Evolutionary conservation across 2,797 vertebrate genomes (phyloP).

Genomic region (Bucorvus abyssinicus): DNA sequence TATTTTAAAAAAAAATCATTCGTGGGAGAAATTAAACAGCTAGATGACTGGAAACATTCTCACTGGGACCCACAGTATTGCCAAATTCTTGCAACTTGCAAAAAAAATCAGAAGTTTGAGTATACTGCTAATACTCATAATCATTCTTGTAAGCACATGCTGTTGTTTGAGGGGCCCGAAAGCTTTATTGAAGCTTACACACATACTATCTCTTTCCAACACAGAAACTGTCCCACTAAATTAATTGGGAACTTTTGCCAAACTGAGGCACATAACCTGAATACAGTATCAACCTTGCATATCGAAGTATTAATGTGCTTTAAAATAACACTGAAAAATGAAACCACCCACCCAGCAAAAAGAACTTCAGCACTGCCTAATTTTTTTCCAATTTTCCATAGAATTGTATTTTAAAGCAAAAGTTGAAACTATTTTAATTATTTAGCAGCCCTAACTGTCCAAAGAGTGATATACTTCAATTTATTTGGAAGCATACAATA

Average conservation of each 20-base stretch:
- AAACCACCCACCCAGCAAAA: accelerated
- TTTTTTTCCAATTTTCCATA: not conserved
- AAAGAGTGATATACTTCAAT: not conserved
- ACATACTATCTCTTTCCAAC: not conserved
- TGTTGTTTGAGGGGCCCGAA: not conserved
- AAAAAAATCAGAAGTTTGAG: not conserved
- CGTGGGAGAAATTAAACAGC: not conserved
- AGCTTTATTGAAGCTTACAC: not conserved
- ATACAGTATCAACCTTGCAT: not conserved
- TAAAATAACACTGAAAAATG: not conserved
- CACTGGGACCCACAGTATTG: not conserved
- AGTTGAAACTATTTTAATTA: not conserved
- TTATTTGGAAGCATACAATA: not conserved
- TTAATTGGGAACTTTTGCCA: not conserved
- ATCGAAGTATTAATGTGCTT: not conserved
- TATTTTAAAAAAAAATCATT: not conserved
- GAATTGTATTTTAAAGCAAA: not conserved
- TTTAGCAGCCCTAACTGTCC: not conserved
- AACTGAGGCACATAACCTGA: not conserved
- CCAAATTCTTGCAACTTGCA: not conserved
- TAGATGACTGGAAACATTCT: not conserved
- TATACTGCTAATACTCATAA: not conserved
- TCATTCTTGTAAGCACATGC: not conserved
- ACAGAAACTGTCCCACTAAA: not conserved
- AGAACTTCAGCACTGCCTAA: not conserved